Evolutionary conservation across 2,888 invertebrate genomes (phyloP).

Genomic region (Iselma pallidipennis): DNA sequence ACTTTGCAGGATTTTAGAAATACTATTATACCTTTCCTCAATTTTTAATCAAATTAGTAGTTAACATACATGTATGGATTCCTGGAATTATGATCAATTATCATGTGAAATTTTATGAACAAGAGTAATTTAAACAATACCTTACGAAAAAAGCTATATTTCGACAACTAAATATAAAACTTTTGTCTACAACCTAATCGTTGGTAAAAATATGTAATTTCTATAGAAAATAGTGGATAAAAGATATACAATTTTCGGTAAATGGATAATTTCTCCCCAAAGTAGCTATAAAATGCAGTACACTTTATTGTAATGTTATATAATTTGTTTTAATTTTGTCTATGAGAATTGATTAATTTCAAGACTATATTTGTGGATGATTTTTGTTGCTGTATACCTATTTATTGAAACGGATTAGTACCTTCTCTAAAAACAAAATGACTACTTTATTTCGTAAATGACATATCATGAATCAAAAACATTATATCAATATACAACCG

Average conservation of each 20-base stretch:
- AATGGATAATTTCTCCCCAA: too few species aligned
- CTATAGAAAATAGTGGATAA: neutral
- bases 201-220: neutral
- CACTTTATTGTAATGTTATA: neutral
- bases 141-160: neutral
- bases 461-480: neutral
- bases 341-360: neutral
- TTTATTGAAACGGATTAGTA: neutral
- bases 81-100: too few species aligned
- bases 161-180: neutral
- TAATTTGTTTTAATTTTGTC: neutral
- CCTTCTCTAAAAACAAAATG: neutral
- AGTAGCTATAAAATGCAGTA: neutral
- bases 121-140: too few species aligned
- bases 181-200: neutral
- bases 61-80: too few species aligned
- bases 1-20: too few species aligned
- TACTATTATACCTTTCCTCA: neutral
- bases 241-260: neutral
- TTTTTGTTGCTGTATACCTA: neutral
- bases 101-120: too few species aligned
- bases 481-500: neutral
- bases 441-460: neutral
- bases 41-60: too few species aligned
- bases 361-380: neutral